phyloP scores from a whole-genome alignment of 2,113 vertebrate species.

The Oxygymnocypris stewartii region DNA sequence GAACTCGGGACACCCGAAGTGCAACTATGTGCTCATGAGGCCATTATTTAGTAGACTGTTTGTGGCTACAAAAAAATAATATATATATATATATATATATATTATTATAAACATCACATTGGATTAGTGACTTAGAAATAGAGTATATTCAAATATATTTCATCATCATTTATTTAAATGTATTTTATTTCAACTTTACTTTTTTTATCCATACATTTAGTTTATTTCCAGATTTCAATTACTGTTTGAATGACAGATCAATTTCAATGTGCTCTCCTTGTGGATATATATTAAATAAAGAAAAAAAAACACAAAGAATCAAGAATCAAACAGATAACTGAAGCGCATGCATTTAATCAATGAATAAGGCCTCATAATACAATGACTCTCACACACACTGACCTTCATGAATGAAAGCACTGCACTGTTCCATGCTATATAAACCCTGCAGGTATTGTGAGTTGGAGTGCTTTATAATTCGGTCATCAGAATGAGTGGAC shows the following conservation, averaged over 20 bases:
- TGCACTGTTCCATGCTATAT: slow-evolving; percentile 6
- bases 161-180: background rate
- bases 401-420: slow-evolving; percentile 3
- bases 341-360: background rate
- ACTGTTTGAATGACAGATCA: background rate
- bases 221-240: background rate
- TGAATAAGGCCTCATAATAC: background rate
- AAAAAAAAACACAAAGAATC: background rate
- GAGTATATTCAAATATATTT: background rate
- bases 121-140: too few relatives aligned
- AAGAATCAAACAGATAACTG: background rate
- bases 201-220: background rate
- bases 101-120: too few relatives aligned
- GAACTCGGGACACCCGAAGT: too few relatives aligned
- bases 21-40: too few relatives aligned
- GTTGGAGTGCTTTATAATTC: slow-evolving; percentile 34
- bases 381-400: background rate
- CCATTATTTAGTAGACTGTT: too few relatives aligned
- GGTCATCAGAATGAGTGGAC: slow-evolving; percentile 7
- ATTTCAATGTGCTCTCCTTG: background rate
- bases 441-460: slow-evolving; percentile 27
- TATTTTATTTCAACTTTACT: too few relatives aligned
- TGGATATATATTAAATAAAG: background rate
- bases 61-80: too few relatives aligned
- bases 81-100: too few relatives aligned